A percentile compares a stretch with the other conserved stretches of the same genome.
Evolutionary conservation across 2,797 vertebrate genomes (phyloP).

Genomic region (Rachycentron canadum): DNA sequence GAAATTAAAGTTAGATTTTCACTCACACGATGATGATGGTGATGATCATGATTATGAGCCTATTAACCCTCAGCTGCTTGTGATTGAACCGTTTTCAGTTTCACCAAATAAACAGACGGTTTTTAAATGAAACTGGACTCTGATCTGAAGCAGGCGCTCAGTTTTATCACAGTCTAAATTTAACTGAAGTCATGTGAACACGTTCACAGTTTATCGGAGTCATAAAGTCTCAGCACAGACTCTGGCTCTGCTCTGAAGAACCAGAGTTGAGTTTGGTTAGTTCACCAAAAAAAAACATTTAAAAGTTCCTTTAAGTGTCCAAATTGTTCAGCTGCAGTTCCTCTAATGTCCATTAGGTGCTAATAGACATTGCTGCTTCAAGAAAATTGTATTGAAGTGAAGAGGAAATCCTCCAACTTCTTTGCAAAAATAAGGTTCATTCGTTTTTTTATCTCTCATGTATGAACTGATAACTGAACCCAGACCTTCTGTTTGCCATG

Average conservation of each 20-base stretch:
- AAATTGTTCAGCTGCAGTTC: conserved; percentile 15
- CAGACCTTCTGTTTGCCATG: no score
- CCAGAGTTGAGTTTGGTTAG: no score
- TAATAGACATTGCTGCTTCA: neutral
- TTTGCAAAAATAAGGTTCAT: no score
- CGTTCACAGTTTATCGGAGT: conserved; percentile 30
- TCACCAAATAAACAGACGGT: neutral
- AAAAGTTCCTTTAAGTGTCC: no score
- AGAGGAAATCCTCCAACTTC: no score
- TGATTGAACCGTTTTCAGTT: neutral
- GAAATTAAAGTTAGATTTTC: no score
- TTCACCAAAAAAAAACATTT: no score
- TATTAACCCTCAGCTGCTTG: no score
- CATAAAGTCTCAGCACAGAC: conserved; percentile 3
- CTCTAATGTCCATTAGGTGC: conserved; percentile 19
- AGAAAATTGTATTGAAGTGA: neutral
- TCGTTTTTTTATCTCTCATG: no score
- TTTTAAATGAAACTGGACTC: neutral
- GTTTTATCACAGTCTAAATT: conserved; percentile 41
- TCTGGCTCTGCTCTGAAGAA: neutral
- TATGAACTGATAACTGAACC: neutral
- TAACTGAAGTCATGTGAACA: conserved; percentile 23
- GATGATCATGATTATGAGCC: no score
- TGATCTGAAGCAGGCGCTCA: neutral
- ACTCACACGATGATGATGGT: no score